Percentiles rank a stretch among this genome's conserved stretches.
Evolutionary conservation across 2,797 vertebrate genomes (phyloP).

Genomic region (Erethizon dorsatum): DNA sequence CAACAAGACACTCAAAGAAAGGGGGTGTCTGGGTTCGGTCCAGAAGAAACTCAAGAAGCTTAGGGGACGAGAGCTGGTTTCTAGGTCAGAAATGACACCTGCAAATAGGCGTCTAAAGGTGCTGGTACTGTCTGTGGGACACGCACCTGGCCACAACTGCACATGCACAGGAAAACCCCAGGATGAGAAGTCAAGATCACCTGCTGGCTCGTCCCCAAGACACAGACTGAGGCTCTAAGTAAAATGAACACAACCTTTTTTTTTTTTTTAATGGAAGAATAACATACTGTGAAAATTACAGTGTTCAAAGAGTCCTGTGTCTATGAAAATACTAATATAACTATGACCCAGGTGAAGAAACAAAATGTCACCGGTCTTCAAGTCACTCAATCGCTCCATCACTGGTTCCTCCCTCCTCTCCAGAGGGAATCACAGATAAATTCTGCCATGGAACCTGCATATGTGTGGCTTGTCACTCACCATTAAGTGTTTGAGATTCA

Average conservation of each 20-base stretch:
- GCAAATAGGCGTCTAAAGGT: neutral
- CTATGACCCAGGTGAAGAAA: neutral
- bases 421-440: neutral
- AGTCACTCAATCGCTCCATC: neutral
- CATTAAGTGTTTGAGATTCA: neutral
- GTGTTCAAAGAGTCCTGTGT: neutral
- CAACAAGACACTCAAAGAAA: neutral
- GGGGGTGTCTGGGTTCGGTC: too few species aligned
- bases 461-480: neutral
- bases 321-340: neutral
- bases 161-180: neutral
- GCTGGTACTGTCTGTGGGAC: neutral
- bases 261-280: neutral
- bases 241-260: neutral
- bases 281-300: neutral
- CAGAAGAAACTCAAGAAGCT: neutral
- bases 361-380: neutral
- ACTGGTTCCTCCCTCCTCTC: neutral
- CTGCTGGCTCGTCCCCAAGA: neutral
- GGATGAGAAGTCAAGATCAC: neutral
- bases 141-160: neutral
- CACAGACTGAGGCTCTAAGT: neutral
- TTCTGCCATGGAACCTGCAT: neutral
- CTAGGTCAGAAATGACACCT: neutral
- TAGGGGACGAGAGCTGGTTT: neutral